Conservation (phyloP, 2,113 vertebrate species). For the Sebastes fasciatus region DNA sequence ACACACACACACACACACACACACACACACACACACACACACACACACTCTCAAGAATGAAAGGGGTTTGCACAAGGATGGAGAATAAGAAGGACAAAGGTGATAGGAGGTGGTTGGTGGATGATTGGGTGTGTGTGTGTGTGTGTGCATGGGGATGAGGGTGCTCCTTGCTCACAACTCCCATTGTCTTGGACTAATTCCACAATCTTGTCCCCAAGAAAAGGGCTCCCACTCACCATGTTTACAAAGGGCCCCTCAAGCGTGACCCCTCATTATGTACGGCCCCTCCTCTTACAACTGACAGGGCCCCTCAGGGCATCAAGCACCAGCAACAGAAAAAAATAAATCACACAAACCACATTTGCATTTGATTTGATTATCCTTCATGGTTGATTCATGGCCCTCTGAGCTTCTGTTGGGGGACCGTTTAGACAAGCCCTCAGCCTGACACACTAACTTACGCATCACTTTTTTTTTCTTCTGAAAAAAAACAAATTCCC, state of each 20-base stretch:
- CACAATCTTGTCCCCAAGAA: constrained; percentile 78
- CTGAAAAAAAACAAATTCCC: constrained; percentile 30
- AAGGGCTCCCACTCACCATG: constrained; percentile 72
- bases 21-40: neutral
- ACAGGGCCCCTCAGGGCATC: constrained; percentile 75
- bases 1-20: neutral
- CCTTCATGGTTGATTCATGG: constrained; percentile 81
- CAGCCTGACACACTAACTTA: constrained; percentile 67
- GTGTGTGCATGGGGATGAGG: constrained; percentile 4
- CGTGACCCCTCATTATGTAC: constrained; percentile 80
- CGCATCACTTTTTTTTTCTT: constrained; percentile 14
- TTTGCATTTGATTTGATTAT: constrained; percentile 85
- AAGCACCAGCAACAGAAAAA: constrained; percentile 66
- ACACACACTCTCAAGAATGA: neutral
- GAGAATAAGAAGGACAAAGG: constrained; percentile 25
- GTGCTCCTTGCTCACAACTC: constrained; percentile 57
- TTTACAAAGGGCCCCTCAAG: constrained; percentile 77
- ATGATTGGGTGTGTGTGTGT: neutral
- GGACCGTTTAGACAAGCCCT: constrained; percentile 61
- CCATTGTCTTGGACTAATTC: constrained; percentile 83
- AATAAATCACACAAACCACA: constrained; percentile 71
- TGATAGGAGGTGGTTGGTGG: constrained; percentile 13
- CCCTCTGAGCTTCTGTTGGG: constrained; percentile 62
- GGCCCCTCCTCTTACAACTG: constrained; percentile 77
- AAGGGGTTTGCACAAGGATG: constrained; percentile 17